Percentiles rank a stretch among this genome's conserved stretches.
Evolutionary conservation across 1,140 invertebrate genomes (phyloP).

Genomic region (Drosophila carrolli): DNA sequence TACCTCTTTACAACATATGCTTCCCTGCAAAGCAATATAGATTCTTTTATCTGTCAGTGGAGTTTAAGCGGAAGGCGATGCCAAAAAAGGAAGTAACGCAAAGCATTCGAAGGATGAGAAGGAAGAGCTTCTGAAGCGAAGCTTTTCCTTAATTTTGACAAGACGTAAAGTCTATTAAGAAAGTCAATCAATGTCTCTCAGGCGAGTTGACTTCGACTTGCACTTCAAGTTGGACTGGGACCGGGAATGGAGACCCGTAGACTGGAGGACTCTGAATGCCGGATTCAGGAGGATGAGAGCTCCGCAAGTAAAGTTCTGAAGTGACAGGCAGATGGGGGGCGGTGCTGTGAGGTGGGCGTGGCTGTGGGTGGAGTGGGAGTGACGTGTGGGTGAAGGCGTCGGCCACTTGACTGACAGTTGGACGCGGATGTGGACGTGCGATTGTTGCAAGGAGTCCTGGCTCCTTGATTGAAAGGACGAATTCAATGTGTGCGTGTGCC

Average conservation of each 20-base stretch:
- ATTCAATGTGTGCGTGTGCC: constrained; percentile 70
- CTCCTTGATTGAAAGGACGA: constrained; percentile 77
- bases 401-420: constrained; percentile 78
- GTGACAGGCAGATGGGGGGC: constrained; percentile 54
- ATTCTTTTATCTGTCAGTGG: constrained; percentile 7
- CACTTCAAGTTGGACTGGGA: constrained; percentile 41
- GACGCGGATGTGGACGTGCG: constrained; percentile 64
- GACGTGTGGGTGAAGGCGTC: constrained; percentile 62
- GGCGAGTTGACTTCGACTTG: constrained; percentile 72
- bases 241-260: constrained; percentile 20
- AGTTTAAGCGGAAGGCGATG: neutral
- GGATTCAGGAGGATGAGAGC: constrained; percentile 46
- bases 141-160: constrained; percentile 80
- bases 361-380: constrained; percentile 9
- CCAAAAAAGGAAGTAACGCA: neutral
- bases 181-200: constrained; percentile 84
- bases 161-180: constrained; percentile 84
- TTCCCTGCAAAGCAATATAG: too few relatives aligned
- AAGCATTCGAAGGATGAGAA: neutral
- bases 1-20: too few relatives aligned
- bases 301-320: constrained; percentile 66
- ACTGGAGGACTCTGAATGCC: constrained; percentile 32
- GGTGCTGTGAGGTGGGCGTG: neutral
- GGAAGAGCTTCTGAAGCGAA: constrained; percentile 37
- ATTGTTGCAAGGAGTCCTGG: constrained; percentile 52